Conservation (phyloP, 1,140 invertebrate species). For the Drosophila teissieri region DNA sequence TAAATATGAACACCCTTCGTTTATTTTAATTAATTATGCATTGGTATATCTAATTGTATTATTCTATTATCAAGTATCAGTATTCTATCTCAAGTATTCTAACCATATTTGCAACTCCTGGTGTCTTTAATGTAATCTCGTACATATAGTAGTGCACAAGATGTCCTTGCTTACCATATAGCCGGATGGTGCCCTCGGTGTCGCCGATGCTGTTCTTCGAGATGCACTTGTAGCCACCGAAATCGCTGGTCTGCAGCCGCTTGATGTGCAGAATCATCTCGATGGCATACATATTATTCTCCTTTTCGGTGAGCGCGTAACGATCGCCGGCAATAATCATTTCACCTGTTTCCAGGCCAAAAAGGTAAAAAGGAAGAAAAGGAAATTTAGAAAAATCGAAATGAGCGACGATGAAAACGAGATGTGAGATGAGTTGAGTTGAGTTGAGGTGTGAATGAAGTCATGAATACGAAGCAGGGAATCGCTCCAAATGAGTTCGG, state of each 20-base stretch:
- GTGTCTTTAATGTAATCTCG: too few species aligned
- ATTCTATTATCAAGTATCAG: too few species aligned
- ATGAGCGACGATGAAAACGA: slow-evolving; percentile 26
- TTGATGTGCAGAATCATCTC: slow-evolving; percentile 92
- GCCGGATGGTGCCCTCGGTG: slow-evolving; percentile 93
- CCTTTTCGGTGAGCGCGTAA: slow-evolving; percentile 90
- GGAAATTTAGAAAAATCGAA: slow-evolving; percentile 12
- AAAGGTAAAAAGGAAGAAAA: background rate
- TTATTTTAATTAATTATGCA: too few species aligned
- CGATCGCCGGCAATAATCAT: slow-evolving; percentile 94
- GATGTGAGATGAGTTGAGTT: slow-evolving; percentile 5
- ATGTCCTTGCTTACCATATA: slow-evolving; percentile 90
- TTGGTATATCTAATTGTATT: too few species aligned
- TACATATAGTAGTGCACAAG: too few species aligned
- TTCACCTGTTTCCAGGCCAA: slow-evolving; percentile 87
- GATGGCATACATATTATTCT: slow-evolving; percentile 90
- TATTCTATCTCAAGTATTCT: too few species aligned
- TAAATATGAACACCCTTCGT: too few species aligned
- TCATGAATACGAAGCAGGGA: slow-evolving; percentile 59
- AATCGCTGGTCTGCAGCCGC: slow-evolving; percentile 90
- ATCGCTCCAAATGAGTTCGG: slow-evolving; percentile 32
- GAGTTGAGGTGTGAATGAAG: slow-evolving; percentile 49
- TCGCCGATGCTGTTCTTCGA: slow-evolving; percentile 96
- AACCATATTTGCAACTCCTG: too few species aligned
- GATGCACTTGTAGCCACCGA: slow-evolving; percentile 96